These are phyloP conservation scores for Steinernema hermaphroditum DNA, from an alignment of 2,888 invertebrate genomes.

Conservation along the genomic window DNA sequence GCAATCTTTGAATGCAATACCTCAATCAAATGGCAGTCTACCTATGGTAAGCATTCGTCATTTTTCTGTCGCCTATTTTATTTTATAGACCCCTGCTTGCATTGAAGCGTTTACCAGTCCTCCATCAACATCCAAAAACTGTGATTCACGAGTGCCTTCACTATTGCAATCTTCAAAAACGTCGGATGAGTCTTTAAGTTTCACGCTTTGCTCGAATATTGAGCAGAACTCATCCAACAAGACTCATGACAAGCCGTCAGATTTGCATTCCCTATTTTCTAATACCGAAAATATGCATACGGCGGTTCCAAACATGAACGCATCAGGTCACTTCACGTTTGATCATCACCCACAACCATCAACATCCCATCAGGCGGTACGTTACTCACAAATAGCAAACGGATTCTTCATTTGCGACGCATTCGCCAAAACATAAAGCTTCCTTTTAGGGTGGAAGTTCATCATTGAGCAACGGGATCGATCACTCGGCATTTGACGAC, in stretches of 20 bases:
- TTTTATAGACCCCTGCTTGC: background rate
- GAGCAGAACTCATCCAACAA: background rate
- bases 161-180: background rate
- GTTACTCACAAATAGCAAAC: too few relatives aligned
- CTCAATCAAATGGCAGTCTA: background rate
- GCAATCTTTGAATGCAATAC: background rate
- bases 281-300: background rate
- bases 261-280: background rate
- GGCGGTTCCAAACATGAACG: slow-evolving; percentile 13
- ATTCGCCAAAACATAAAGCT: background rate
- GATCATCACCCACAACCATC: slow-evolving; percentile 16
- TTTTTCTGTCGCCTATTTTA: background rate
- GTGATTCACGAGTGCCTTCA: background rate
- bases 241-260: background rate
- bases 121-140: background rate
- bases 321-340: slow-evolving; percentile 16
- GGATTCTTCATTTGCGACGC: too few relatives aligned
- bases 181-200: background rate
- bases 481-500: slow-evolving; percentile 24
- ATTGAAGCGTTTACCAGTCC: background rate
- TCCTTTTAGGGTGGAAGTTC: background rate
- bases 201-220: background rate
- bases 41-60: background rate
- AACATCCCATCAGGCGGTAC: background rate
- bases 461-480: background rate